These are phyloP conservation scores for Mesorhabditis spiculigera DNA, from an alignment of 2,888 invertebrate genomes.

Conservation along the genomic window DNA sequence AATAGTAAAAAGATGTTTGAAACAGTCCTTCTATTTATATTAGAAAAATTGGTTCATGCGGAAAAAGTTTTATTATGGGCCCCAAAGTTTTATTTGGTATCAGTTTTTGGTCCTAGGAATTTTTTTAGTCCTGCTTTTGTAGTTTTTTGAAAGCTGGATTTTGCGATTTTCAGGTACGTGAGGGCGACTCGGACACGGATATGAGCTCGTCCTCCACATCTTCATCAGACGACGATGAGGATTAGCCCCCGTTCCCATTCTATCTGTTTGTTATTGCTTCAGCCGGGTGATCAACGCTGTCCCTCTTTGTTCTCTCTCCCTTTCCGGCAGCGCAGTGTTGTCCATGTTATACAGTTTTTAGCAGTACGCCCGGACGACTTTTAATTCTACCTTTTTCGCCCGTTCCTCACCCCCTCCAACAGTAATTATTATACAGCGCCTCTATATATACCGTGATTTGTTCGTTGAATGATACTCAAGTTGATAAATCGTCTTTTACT, in stretches of 20 bases:
- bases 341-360: slow-evolving; percentile 10
- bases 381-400: slow-evolving; percentile 1
- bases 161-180: slow-evolving; percentile 18
- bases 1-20: too few species aligned
- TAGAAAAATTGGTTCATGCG: too few species aligned
- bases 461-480: too few species aligned
- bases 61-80: too few species aligned
- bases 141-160: neutral
- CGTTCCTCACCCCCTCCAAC: neutral
- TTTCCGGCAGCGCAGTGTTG: slow-evolving; percentile 10
- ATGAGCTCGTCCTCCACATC: slow-evolving; percentile 16
- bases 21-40: too few species aligned
- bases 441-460: too few species aligned
- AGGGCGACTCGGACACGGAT: slow-evolving; percentile 22
- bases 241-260: slow-evolving; percentile 14
- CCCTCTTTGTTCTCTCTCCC: slow-evolving; percentile 7
- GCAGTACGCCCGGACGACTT: neutral
- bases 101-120: too few species aligned
- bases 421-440: too few species aligned
- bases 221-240: slow-evolving; percentile 11
- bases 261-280: neutral
- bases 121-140: too few species aligned
- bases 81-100: too few species aligned
- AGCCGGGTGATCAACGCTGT: slow-evolving; percentile 6
- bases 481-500: too few species aligned